phyloP scores from a whole-genome alignment of 2,113 vertebrate species.

The Sisor rabdophorus region DNA sequence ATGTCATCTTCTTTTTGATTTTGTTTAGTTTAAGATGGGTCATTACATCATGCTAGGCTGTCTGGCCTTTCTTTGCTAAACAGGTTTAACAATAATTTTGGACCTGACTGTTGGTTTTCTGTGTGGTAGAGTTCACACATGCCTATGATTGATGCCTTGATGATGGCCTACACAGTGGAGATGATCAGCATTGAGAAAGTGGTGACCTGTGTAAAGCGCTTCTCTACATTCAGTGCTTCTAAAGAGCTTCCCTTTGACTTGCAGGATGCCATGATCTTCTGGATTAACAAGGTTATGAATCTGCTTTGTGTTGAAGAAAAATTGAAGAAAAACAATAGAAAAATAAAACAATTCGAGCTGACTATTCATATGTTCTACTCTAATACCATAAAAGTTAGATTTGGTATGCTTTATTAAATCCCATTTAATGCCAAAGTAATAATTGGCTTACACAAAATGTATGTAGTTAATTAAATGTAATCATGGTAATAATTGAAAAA shows the following conservation, averaged over 20 bases:
- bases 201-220: conserved; percentile 91
- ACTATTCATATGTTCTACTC: background rate
- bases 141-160: conserved; percentile 95
- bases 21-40: too few relatives aligned
- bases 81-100: background rate
- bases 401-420: background rate
- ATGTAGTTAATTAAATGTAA: too few relatives aligned
- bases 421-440: background rate
- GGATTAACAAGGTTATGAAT: conserved; percentile 92
- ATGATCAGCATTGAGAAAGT: conserved; percentile 99
- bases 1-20: too few relatives aligned
- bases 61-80: background rate
- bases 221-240: conserved; percentile 96
- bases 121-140: conserved; percentile 84
- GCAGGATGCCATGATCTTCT: conserved; percentile 98
- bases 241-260: conserved; percentile 97
- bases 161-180: conserved; percentile 98
- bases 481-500: background rate
- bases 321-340: background rate
- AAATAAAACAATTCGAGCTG: too few relatives aligned
- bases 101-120: conserved; percentile 10
- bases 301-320: background rate
- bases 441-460: background rate
- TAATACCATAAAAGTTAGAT: background rate
- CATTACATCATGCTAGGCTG: too few relatives aligned